Evolutionary conservation across 1,140 invertebrate species (phyloP), one percentile per base, ranked within the genome.

Genomic region (Heliothis virescens): DNA sequence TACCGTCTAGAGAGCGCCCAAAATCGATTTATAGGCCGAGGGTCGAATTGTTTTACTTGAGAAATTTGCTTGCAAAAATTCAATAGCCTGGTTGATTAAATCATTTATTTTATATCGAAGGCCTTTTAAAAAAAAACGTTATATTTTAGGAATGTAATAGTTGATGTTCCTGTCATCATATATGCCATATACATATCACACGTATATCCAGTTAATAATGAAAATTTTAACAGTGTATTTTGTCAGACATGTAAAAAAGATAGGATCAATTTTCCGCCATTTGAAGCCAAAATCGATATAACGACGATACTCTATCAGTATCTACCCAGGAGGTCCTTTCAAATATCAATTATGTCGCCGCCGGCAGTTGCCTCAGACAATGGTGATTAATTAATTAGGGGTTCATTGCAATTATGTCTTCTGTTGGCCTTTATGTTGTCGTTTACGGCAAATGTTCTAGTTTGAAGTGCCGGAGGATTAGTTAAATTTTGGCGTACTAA

Each of bases 381-480:
- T 85, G 86, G 85, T 92, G 89, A 90, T 90, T 91, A 92, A 92
- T 92, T 92, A 90, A 92, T 90, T 90, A 92, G 87, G 87, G 89
- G 85, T 80, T 88, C 84, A 77, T 84, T 88, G 86, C 89, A 91
- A 91, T 91, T 90, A 91, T 82, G 86, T 87, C 85, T 85, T 84
- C 83, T 86, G 85, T 80, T 81, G 62, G 59, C 75, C 53, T 69
- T 85, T 79, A 48, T 79, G 71, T 62, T 62, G 53, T 59, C 69
- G 48, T 81, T 81, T 55, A 72, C 41, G 26, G 65, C 41, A 81
- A 71, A 57, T 63, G 55, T 65, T 21, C 13, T 29, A 76, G 18
- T 57, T 50, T 60, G 26, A 26, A 62, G 53, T 55, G 34, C 60
- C 29, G 18, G 21, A 16, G 34, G 16, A 41, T 16, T 16, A 5